Percentiles rank a stretch among this genome's conserved stretches.
These are phyloP conservation scores for Enteromius afrohamiltoni DNA, from an alignment of 2,797 vertebrate genomes.

Conservation along the genomic window DNA sequence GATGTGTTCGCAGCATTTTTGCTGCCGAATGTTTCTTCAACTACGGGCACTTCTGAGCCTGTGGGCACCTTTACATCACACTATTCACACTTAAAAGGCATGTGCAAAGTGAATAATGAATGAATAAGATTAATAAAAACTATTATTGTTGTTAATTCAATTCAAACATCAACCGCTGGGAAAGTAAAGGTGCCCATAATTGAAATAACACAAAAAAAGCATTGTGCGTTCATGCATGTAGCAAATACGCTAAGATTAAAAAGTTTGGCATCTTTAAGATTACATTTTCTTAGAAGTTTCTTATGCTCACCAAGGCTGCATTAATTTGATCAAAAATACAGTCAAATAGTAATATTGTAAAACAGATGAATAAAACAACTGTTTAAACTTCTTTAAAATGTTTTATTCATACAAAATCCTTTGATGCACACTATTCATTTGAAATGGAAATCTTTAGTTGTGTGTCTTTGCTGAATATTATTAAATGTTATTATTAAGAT, in stretches of 20 bases:
- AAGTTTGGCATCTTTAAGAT: neutral
- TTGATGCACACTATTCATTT: neutral
- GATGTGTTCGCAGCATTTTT: neutral
- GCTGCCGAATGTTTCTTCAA: neutral
- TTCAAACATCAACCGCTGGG: neutral
- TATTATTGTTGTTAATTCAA: no score
- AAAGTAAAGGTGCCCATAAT: neutral
- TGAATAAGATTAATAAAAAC: neutral
- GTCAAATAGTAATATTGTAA: neutral
- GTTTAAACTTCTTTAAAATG: neutral
- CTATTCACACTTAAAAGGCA: neutral
- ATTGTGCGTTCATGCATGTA: conserved; percentile 8
- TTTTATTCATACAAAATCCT: neutral
- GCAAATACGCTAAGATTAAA: neutral
- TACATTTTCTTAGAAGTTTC: neutral
- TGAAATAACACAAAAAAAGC: neutral
- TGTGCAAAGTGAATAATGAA: neutral
- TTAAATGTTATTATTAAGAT: no score
- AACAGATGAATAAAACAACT: neutral
- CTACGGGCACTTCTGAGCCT: neutral
- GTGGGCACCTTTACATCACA: neutral
- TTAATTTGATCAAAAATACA: neutral
- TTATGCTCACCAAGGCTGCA: neutral
- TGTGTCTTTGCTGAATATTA: neutral
- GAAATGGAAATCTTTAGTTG: neutral